Conservation (phyloP, 2,888 invertebrate genomes). For the Parapristionchus giblindavisi region DNA sequence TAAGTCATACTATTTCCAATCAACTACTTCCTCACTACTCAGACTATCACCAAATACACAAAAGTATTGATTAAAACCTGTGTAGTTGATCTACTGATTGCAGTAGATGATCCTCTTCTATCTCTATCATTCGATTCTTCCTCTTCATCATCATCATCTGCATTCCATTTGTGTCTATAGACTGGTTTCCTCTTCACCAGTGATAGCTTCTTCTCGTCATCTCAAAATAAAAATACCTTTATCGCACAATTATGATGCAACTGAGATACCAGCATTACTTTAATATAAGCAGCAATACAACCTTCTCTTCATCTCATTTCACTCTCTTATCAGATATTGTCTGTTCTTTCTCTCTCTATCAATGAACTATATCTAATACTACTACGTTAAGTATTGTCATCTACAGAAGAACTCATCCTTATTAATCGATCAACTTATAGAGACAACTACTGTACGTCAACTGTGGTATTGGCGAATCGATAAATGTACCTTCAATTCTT, state of each 20-base stretch:
- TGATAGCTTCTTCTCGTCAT: background rate
- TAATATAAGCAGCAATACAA: background rate
- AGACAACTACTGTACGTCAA: background rate
- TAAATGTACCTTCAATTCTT: background rate
- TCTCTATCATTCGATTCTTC: slow-evolving; percentile 38
- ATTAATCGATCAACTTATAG: too few relatives aligned
- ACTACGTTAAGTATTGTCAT: too few relatives aligned
- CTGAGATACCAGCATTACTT: background rate
- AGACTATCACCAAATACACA: background rate
- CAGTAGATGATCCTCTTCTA: slow-evolving; percentile 2
- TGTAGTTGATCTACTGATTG: too few relatives aligned
- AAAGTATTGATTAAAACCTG: background rate
- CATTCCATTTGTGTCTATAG: slow-evolving; percentile 54
- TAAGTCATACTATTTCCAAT: background rate
- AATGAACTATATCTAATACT: too few relatives aligned
- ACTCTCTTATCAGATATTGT: too few relatives aligned
- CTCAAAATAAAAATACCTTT: background rate
- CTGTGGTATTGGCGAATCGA: background rate
- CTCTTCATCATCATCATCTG: slow-evolving; percentile 46
- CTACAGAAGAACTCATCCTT: too few relatives aligned
- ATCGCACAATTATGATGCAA: background rate
- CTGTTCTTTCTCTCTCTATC: too few relatives aligned
- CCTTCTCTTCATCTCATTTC: too few relatives aligned
- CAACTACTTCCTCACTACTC: background rate
- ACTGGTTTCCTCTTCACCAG: slow-evolving; percentile 42